Evolutionary conservation across 2,888 invertebrate species (phyloP).

Genomic region (Mongoloraphidia duomilia): DNA sequence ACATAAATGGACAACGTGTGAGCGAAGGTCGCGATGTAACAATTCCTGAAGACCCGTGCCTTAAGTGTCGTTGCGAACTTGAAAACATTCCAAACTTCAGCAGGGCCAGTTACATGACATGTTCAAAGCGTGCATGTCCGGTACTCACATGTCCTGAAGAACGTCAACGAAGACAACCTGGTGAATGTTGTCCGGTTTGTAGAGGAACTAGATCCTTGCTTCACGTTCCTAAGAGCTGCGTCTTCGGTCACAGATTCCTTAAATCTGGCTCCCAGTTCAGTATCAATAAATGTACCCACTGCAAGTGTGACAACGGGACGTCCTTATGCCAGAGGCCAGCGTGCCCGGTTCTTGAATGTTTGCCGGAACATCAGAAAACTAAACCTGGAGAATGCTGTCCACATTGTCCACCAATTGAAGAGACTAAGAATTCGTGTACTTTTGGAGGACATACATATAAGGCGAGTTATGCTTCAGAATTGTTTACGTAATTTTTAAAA

Average conservation of each 20-base stretch:
- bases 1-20: slow-evolving; percentile 69
- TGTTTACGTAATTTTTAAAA: too few relatives aligned
- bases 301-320: slow-evolving; percentile 65
- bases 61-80: slow-evolving; percentile 58
- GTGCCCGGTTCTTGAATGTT: slow-evolving; percentile 84
- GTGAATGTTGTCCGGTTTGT: slow-evolving; percentile 60
- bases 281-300: slow-evolving; percentile 57
- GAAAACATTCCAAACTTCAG: slow-evolving; percentile 19
- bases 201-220: slow-evolving; percentile 35
- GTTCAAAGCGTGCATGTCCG: slow-evolving; percentile 76
- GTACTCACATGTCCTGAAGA: slow-evolving; percentile 67
- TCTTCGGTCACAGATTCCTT: slow-evolving; percentile 54
- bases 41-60: slow-evolving; percentile 70
- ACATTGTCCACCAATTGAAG: slow-evolving; percentile 55
- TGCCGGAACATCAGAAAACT: slow-evolving; percentile 51
- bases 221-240: slow-evolving; percentile 34
- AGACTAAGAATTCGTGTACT: slow-evolving; percentile 52
- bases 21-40: slow-evolving; percentile 62
- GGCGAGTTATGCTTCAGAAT: slow-evolving; percentile 32
- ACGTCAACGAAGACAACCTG: slow-evolving; percentile 53
- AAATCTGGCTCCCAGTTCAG: slow-evolving; percentile 45
- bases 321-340: slow-evolving; percentile 65
- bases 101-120: slow-evolving; percentile 50
- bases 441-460: slow-evolving; percentile 50
- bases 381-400: slow-evolving; percentile 60